These are phyloP conservation scores for Hydriomena furcata DNA, from an alignment of 2,888 invertebrate species.

Conservation along the genomic window DNA sequence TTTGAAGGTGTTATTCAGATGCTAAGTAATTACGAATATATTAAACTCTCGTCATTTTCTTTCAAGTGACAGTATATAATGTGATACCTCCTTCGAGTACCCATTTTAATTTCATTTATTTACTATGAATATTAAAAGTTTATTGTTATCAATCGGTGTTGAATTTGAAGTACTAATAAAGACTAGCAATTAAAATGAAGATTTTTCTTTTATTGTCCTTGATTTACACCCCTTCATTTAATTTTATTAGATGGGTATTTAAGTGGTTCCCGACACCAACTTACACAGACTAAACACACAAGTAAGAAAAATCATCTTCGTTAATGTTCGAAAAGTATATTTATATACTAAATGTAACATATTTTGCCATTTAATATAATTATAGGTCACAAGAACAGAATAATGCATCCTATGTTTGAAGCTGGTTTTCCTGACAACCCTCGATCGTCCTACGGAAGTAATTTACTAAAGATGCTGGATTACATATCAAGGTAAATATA, in stretches of 20 bases:
- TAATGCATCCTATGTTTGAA: constrained; percentile 64
- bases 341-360: background rate
- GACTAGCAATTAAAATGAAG: constrained; percentile 42
- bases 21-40: constrained; percentile 28
- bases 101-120: constrained; percentile 42
- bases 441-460: constrained; percentile 27
- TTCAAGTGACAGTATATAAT: constrained; percentile 42
- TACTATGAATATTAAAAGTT: constrained; percentile 36
- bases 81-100: constrained; percentile 49
- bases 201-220: background rate
- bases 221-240: background rate
- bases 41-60: constrained; percentile 26
- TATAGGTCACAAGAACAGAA: constrained; percentile 71
- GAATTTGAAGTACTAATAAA: constrained; percentile 50
- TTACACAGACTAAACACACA: too few species aligned
- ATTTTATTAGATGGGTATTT: background rate
- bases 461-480: constrained; percentile 33
- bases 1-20: constrained; percentile 43
- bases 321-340: constrained; percentile 4
- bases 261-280: background rate
- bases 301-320: background rate
- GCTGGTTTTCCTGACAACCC: constrained; percentile 35
- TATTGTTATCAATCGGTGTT: constrained; percentile 45
- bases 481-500: constrained; percentile 36
- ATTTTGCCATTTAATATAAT: constrained; percentile 19